A percentile compares a stretch with the other conserved stretches of the same genome.
phyloP scores from a whole-genome alignment of 1,140 invertebrate species.

The Octopus sinensis region DNA sequence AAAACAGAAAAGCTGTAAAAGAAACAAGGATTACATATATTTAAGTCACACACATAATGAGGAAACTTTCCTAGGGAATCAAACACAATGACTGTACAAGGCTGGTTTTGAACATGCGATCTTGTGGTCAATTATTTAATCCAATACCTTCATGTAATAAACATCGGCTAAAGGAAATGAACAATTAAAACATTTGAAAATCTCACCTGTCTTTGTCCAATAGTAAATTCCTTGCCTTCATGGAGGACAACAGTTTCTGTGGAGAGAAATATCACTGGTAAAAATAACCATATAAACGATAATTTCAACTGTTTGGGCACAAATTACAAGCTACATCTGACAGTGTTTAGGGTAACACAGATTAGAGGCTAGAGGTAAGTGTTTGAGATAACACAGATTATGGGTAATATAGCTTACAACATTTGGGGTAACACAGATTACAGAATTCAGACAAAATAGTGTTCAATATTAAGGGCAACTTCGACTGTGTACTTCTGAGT shows the following conservation, averaged over 20 bases:
- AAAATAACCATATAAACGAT: not conserved
- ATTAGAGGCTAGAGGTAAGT: too few relatives aligned
- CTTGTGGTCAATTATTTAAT: not conserved
- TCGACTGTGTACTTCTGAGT: too few relatives aligned
- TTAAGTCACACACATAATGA: not conserved
- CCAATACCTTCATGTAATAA: not conserved
- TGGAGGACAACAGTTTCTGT: conserved; percentile 49
- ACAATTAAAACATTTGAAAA: not conserved
- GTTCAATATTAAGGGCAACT: too few relatives aligned
- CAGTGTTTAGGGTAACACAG: too few relatives aligned
- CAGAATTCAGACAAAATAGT: too few relatives aligned
- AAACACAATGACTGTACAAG: not conserved
- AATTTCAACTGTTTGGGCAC: too few relatives aligned
- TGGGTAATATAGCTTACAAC: too few relatives aligned
- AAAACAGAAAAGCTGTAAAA: conserved; percentile 60
- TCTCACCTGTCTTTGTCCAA: conserved; percentile 70
- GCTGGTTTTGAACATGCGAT: not conserved
- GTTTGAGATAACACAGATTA: too few relatives aligned
- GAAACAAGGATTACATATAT: conserved; percentile 10
- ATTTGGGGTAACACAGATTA: too few relatives aligned
- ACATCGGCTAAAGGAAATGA: not conserved
- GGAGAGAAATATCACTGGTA: conserved; percentile 19
- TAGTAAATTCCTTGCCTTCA: conserved; percentile 66
- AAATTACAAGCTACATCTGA: too few relatives aligned
- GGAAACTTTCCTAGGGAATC: not conserved